These are phyloP conservation scores for Dicyrtomina minuta DNA, from an alignment of 2,888 invertebrate genomes.

Conservation along the genomic window DNA sequence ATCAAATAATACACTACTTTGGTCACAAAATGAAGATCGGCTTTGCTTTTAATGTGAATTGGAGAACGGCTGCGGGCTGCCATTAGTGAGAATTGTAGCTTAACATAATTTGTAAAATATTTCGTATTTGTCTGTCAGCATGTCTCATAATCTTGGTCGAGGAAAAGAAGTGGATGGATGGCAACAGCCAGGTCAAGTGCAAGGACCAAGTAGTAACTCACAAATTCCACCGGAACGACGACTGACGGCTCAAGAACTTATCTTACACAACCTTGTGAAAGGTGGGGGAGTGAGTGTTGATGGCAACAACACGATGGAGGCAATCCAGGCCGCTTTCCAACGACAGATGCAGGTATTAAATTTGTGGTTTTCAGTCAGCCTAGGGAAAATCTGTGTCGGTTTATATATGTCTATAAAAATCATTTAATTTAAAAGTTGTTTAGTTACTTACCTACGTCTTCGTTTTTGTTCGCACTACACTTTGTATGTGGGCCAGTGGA, in stretches of 20 bases:
- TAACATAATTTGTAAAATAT: too few species aligned
- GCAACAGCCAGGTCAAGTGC: conserved; percentile 38
- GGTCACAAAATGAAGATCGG: too few species aligned
- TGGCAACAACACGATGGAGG: conserved; percentile 49
- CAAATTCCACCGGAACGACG: conserved; percentile 16
- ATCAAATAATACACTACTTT: too few species aligned
- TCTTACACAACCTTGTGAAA: conserved; percentile 47
- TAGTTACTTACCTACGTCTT: too few species aligned
- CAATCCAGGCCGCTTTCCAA: conserved; percentile 49
- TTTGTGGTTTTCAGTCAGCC: not conserved
- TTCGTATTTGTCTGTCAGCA: conserved; percentile 4
- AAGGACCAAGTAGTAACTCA: conserved; percentile 4
- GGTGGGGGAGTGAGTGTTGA: conserved; percentile 41
- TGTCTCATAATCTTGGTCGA: conserved; percentile 29
- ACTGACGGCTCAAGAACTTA: conserved; percentile 13
- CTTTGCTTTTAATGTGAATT: too few species aligned
- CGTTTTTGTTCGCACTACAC: too few species aligned
- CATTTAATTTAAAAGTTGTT: too few species aligned
- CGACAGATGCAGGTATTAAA: conserved; percentile 49
- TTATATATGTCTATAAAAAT: not conserved
- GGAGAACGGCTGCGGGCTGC: too few species aligned
- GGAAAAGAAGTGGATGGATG: conserved; percentile 1
- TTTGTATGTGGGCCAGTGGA: too few species aligned
- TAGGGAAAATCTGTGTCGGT: too few species aligned
- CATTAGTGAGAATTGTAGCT: too few species aligned